Evolutionary conservation across 2,888 invertebrate genomes (phyloP), one percentile per base, ranked within the genome.

Genomic region (Pheosia tremula): DNA sequence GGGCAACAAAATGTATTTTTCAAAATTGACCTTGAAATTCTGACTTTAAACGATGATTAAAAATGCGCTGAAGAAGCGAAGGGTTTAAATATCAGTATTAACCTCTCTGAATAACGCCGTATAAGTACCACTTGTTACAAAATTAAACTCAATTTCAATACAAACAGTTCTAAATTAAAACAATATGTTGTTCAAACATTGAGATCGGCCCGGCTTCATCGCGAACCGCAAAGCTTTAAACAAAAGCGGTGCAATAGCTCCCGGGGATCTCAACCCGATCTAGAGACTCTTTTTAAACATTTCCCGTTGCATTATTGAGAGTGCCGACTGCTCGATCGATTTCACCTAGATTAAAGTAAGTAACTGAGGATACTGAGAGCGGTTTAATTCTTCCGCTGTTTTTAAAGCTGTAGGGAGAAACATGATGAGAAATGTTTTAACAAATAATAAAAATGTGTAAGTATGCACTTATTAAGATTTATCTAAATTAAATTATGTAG

Each of bases 211-310:
- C 38, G 37, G 37, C 56, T 10, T 45, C 50, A 45, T 52, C 57
- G 68, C 69, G 13, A 49, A 47, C 37, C 5, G 5, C 7, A n/a
- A 4, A 45, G 5, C 67, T 56, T 74, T 73, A 68, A 78, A 79
- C 75, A 82, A 75, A 79, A 80, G 76, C 77, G 74, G 74, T 74
- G 79, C 77, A 80, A 74, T 78, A 71, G 71, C 71, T 75, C 74
- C 59, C 57, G 70, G 62, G 72, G 68, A 71, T 71, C 75, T 71
- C 73, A 74, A 68, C 61, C 74, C 69, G 71, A 70, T 68, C 75
- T 77, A 66, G 72, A 78, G 78, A 78, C 77, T 79, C 81, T 83
- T 85, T 85, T 86, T 80, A 82, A 83, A 81, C 82, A 85, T 83
- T 86, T 82, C 73, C 77, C 75, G 74, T 60, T 74, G 77, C 74